Base-by-base conservation (phyloP, 1,140 invertebrate species). In the Diuraphis noxia region DNA sequence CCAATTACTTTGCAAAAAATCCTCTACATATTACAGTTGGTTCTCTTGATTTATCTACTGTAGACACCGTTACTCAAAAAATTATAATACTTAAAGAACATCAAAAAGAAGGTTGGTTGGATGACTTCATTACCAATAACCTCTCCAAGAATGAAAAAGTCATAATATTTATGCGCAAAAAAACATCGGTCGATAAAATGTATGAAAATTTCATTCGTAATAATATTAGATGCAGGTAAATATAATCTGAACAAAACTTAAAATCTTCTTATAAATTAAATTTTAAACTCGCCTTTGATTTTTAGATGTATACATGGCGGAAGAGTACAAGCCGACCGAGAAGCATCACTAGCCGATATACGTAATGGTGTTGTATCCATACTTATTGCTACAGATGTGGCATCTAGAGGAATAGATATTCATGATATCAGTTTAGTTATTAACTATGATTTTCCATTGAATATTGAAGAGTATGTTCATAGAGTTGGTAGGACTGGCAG, bases 391-490 rank as follows among this genome's bases (percentile, higher is more conserved):
- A 99, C 98, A n/a, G 98, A 99, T 95, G 97, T 99, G 38, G 98
- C 98, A 1, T 97, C 97, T 38, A 95, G 98, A 92, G 98, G 98
- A 52, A 95, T 99, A 81, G 98, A 92, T 34, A 81, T 92, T 23
- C 13, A 79, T 8, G 34, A 89, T 40, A 81, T 52, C 23, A 88
- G 1, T 17, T 96, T 98, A 93, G 98, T 99, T 0, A 96, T 99
- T 9, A 99, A 99, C 93, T 99, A 96, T 93, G 98, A 99, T 94
- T 93, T 99, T 92, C 98, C 98, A 0, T 96, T 96, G 91, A 95
- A 95, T 41, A 97, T 99, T 92, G 98, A 98, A 92, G 98, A 98
- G 92, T 99, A 99, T 93, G 98, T 99, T 17, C 98, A 99, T 94
- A 95, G 98, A 81, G 99, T 99, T 93, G 98, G 98, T 1, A 95